A percentile compares a stretch with the other conserved stretches of the same genome.
These are phyloP conservation scores for Lycocerus yunnanus DNA, from an alignment of 2,888 invertebrate genomes.

Conservation along the genomic window DNA sequence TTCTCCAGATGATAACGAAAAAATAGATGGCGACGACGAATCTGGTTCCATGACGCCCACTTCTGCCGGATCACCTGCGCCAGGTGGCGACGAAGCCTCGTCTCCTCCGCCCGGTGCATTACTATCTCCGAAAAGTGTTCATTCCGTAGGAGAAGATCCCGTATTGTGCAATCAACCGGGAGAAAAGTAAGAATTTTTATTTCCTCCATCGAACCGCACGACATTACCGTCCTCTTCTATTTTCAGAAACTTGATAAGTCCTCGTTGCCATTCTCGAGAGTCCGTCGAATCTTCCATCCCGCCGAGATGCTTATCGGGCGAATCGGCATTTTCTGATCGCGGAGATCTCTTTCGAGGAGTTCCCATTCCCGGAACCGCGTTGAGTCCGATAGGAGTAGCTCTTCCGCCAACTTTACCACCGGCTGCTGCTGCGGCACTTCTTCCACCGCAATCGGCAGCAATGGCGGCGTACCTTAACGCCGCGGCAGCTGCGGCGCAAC, in stretches of 20 bases:
- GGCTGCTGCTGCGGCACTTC: conserved; percentile 65
- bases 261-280: conserved; percentile 81
- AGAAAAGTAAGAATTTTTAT: conserved; percentile 40
- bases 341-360: conserved; percentile 55
- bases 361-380: conserved; percentile 62
- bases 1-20: conserved; percentile 56
- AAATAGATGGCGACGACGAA: conserved; percentile 55
- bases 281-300: conserved; percentile 70
- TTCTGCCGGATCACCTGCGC: conserved; percentile 52
- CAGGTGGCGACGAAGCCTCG: conserved; percentile 49
- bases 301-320: conserved; percentile 77
- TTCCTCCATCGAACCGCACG: not conserved
- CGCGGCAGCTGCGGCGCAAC: conserved; percentile 68
- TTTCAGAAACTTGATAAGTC: conserved; percentile 76
- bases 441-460: conserved; percentile 80
- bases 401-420: conserved; percentile 71
- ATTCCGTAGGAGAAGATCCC: conserved; percentile 48
- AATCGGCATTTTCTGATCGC: conserved; percentile 75
- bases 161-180: conserved; percentile 38
- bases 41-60: conserved; percentile 55
- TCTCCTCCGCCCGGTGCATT: conserved; percentile 52
- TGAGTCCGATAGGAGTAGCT: conserved; percentile 71
- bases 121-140: conserved; percentile 50
- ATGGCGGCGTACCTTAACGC: conserved; percentile 81
- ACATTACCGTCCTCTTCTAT: conserved; percentile 41